These are phyloP conservation scores for Julus scandinavius DNA, from an alignment of 2,888 invertebrate genomes.

Conservation along the genomic window DNA sequence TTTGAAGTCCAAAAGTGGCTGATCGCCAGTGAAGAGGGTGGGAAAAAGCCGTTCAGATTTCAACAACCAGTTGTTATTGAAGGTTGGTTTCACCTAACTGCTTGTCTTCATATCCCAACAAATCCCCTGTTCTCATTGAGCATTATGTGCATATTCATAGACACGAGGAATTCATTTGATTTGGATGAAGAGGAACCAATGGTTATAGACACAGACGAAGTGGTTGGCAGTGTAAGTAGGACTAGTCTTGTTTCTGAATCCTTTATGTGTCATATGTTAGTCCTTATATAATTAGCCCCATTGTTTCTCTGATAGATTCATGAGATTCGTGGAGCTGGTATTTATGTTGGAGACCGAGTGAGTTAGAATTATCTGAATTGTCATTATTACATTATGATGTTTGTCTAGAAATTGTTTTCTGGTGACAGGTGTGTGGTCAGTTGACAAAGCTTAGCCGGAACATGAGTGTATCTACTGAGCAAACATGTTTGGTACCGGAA, in stretches of 20 bases:
- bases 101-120: not conserved
- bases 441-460: not conserved
- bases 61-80: not conserved
- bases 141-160: not conserved
- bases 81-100: not conserved
- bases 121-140: not conserved
- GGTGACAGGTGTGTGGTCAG: not conserved
- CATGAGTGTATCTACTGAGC: not conserved
- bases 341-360: not conserved
- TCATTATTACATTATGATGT: not conserved
- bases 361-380: not conserved
- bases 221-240: not conserved
- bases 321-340: not conserved
- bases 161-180: not conserved
- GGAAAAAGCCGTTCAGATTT: not conserved
- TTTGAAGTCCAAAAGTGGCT: not conserved
- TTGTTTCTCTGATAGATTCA: not conserved
- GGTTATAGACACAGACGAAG: not conserved
- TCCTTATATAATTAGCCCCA: not conserved
- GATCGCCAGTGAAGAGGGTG: not conserved
- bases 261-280: not conserved
- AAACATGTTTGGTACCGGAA: not conserved
- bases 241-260: not conserved
- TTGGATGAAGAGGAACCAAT: slow-evolving; percentile 5
- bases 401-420: not conserved